A percentile compares a stretch with the other conserved stretches of the same genome.
phyloP scores from a whole-genome alignment of 2,113 vertebrate genomes.

The Salvator merianae region DNA sequence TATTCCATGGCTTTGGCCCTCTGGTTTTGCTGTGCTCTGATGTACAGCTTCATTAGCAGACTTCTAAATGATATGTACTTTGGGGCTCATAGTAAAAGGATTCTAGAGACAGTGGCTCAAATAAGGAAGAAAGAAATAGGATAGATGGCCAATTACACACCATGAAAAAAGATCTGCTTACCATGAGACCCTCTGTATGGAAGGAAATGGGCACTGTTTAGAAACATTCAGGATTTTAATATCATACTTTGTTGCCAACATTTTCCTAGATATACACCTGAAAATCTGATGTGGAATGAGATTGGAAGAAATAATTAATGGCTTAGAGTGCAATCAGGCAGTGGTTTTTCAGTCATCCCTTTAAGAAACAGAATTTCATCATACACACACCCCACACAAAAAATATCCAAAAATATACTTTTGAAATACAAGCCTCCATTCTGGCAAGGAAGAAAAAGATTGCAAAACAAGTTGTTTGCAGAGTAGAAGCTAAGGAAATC shows the following conservation, averaged over 20 bases:
- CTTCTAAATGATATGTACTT: slow-evolving; percentile 38
- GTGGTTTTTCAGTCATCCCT: neutral
- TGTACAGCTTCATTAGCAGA: slow-evolving; percentile 61
- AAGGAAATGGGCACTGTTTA: rapidly evolving
- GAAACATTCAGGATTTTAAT: slow-evolving; percentile 21
- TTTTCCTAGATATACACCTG: neutral
- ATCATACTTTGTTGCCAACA: neutral
- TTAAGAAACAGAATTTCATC: neutral
- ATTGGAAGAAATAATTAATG: neutral
- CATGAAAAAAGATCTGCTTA: slow-evolving; percentile 33
- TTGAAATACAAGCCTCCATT: too few relatives aligned
- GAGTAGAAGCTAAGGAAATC: too few relatives aligned
- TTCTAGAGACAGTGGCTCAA: neutral
- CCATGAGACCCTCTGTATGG: slow-evolving; percentile 10
- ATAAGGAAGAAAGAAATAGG: slow-evolving; percentile 18
- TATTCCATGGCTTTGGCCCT: slow-evolving; percentile 50
- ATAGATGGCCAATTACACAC: neutral
- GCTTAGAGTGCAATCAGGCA: neutral
- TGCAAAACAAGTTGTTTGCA: too few relatives aligned
- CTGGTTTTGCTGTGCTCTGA: slow-evolving; percentile 58
- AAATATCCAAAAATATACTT: too few relatives aligned
- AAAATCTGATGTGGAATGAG: neutral
- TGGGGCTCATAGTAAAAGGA: slow-evolving; percentile 25
- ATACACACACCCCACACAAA: too few relatives aligned
- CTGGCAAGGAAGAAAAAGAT: too few relatives aligned